Percentiles rank a stretch among this genome's conserved stretches.
Evolutionary conservation across 2,888 invertebrate genomes (phyloP).

Genomic region (Synanthedon formicaeformis): DNA sequence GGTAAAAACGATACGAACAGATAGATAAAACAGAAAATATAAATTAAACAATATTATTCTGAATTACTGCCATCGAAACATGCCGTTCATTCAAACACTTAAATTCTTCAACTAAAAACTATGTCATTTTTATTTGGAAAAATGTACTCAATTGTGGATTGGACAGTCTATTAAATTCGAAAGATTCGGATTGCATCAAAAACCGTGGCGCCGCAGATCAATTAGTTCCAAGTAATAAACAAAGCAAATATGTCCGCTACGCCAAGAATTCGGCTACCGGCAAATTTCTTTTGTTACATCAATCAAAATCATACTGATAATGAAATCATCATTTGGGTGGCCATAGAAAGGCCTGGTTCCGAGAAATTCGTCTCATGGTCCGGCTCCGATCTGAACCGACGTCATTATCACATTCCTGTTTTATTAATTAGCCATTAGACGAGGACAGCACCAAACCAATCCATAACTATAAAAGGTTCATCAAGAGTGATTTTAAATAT

Average conservation of each 20-base stretch:
- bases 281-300: constrained; percentile 63
- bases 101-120: too few relatives aligned
- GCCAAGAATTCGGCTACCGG: constrained; percentile 56
- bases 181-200: constrained; percentile 26
- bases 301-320: constrained; percentile 71
- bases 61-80: too few relatives aligned
- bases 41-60: too few relatives aligned
- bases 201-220: constrained; percentile 63
- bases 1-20: too few relatives aligned
- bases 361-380: constrained; percentile 39
- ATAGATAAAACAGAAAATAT: too few relatives aligned
- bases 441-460: not conserved
- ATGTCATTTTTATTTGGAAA: too few relatives aligned
- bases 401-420: constrained; percentile 67
- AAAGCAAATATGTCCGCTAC: constrained; percentile 57
- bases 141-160: too few relatives aligned
- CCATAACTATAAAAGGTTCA: too few relatives aligned
- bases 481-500: too few relatives aligned
- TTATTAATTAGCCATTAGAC: constrained; percentile 52
- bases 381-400: constrained; percentile 32
- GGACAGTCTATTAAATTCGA: not conserved
- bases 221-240: constrained; percentile 67
- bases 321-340: constrained; percentile 72
- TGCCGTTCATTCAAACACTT: too few relatives aligned
- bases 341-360: constrained; percentile 58